A percentile compares a stretch with the other conserved stretches of the same genome.
phyloP scores from a whole-genome alignment of 2,888 invertebrate genomes.

The Spodoptera picta region DNA sequence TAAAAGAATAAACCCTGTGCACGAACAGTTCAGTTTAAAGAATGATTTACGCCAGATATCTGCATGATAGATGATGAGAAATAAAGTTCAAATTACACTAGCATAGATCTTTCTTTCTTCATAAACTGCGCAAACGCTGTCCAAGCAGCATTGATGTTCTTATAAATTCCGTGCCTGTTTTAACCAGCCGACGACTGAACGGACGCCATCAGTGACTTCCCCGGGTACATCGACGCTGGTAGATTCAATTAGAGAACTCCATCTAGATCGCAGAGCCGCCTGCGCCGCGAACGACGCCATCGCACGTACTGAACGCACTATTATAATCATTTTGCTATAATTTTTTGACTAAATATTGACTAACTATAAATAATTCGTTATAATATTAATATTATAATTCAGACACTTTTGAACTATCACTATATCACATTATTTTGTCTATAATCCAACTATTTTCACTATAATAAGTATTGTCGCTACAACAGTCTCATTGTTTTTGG shows the following conservation, averaged over 20 bases:
- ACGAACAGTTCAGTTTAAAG: background rate
- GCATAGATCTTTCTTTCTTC: background rate
- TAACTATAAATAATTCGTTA: no score
- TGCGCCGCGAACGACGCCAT: constrained; percentile 92
- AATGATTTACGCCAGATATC: background rate
- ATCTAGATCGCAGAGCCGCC: constrained; percentile 91
- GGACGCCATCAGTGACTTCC: constrained; percentile 92
- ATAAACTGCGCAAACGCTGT: background rate
- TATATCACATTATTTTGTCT: no score
- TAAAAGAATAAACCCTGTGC: background rate
- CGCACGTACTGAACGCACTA: constrained; percentile 70
- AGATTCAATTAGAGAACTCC: constrained; percentile 92
- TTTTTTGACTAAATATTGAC: background rate
- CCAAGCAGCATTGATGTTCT: constrained; percentile 13
- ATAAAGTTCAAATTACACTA: background rate
- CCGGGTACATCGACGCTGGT: constrained; percentile 90
- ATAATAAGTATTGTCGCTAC: no score
- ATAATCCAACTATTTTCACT: no score
- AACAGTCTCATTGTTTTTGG: no score
- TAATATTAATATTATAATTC: no score
- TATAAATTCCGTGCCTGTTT: constrained; percentile 90
- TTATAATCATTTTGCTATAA: constrained; percentile 71
- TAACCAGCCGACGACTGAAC: constrained; percentile 94
- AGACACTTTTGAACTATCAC: no score
- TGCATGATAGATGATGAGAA: no score